A percentile compares a stretch with the other conserved stretches of the same genome.
Evolutionary conservation across 2,113 vertebrate species (phyloP).

Genomic region (Calyptommatus sinebrachiatus): DNA sequence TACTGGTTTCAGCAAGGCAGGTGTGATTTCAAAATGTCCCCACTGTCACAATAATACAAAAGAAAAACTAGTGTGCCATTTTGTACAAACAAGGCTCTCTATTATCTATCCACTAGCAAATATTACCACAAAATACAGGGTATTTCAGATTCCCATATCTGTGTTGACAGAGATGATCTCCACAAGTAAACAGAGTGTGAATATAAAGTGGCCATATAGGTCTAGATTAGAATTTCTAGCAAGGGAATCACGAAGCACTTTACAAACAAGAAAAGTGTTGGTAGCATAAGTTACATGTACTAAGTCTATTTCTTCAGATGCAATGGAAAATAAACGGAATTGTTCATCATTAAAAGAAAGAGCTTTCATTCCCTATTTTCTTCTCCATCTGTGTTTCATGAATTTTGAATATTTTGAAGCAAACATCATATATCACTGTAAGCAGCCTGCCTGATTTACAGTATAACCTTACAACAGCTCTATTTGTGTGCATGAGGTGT

Average conservation of each 20-base stretch:
- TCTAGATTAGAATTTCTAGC: too few species aligned
- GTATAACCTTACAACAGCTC: not conserved
- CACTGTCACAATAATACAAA: fast-evolving
- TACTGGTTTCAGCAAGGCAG: not conserved
- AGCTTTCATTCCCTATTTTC: not conserved
- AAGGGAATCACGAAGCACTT: too few species aligned
- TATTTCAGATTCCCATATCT: not conserved
- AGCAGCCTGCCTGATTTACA: not conserved
- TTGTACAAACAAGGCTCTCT: too few species aligned
- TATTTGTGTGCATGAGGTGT: constrained; percentile 11
- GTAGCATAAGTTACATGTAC: too few species aligned
- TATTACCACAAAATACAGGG: not conserved
- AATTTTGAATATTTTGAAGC: constrained; percentile 14
- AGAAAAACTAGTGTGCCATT: fast-evolving
- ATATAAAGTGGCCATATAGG: too few species aligned
- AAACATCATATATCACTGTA: not conserved
- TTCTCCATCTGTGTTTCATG: not conserved
- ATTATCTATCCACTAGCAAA: too few species aligned
- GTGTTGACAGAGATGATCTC: fast-evolving
- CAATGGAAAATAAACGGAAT: not conserved
- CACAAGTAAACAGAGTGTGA: not conserved
- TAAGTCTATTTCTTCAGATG: too few species aligned
- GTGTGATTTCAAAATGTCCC: not conserved
- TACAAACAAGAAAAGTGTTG: too few species aligned
- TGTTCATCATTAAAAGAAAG: not conserved